Base-by-base conservation (phyloP, 2,113 vertebrate species). In the Chelonoidis abingdonii region DNA sequence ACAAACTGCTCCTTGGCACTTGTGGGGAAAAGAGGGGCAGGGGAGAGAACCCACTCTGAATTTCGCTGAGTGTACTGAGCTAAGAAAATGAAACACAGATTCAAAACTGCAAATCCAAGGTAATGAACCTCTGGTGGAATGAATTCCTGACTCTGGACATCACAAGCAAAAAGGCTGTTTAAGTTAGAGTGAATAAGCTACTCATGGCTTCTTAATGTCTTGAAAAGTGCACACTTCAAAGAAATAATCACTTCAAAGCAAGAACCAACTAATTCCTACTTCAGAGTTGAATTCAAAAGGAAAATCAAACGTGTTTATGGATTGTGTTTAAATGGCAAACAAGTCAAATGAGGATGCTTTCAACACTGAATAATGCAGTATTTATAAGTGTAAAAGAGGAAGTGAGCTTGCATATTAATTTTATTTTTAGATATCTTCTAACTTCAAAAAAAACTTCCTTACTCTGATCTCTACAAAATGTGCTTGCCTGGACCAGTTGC, bases 241-340 rank as follows among this genome's bases (percentile, higher is more conserved):
- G n/a, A 72, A 88, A 81, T 19, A 56, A 47, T 24, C 69, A 44
- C 59, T 86, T 95, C 94, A 89, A 88, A 44, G 8, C 11, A 47
- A 93, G 62, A 1, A 1, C 13, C 54, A 59, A 38, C 81, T 54
- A 79, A 38, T 54, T 80, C 38, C 21, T 56, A 86, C 25, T 83
- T 88, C 47, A 92, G 44, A 95, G 87, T 14, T 84, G 81, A 86
- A 95, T 81, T 95, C 44, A 49, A 89, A 93, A 94, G 53, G 65
- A 47, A 81, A 88, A 86, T 35, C 8, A 62, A 57, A 88, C 27
- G 35, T 25, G 31, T 29, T 89, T 56, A 59, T 84, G 75, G 88
- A 95, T 35, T 83, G 22, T 25, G 81, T 75, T 92, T 57, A 69
- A 92, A 92, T 25, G 2, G 76, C 75, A 93, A 83, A 85, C 78